phyloP scores from a whole-genome alignment of 92 coral and sea anemone genomes.

The Isaurus tuberculatus region DNA sequence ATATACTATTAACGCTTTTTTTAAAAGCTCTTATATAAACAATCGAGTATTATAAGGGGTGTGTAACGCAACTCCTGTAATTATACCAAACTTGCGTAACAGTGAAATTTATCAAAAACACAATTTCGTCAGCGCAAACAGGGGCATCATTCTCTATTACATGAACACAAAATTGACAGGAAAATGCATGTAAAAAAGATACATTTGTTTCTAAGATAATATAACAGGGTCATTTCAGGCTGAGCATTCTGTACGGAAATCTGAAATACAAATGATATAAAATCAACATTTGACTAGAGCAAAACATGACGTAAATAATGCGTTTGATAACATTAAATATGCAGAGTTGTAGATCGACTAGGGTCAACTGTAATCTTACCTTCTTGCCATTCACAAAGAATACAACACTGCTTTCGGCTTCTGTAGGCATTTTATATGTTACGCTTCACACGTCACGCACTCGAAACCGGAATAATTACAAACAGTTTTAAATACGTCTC shows the following conservation, averaged over 20 bases:
- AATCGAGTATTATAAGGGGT: too few relatives aligned
- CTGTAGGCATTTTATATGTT: background rate
- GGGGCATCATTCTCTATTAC: too few relatives aligned
- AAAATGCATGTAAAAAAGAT: slow-evolving; percentile 54
- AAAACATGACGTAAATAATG: background rate
- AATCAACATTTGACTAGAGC: background rate
- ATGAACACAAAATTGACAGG: background rate
- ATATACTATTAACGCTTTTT: too few relatives aligned
- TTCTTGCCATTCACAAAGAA: slow-evolving; percentile 75
- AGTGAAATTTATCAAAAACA: too few relatives aligned
- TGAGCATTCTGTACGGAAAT: slow-evolving; percentile 68
- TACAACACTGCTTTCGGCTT: slow-evolving; percentile 27
- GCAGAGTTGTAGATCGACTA: background rate
- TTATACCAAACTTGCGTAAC: too few relatives aligned
- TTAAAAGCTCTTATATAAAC: too few relatives aligned
- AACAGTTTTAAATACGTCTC: too few relatives aligned
- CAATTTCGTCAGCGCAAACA: too few relatives aligned
- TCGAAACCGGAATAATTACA: too few relatives aligned
- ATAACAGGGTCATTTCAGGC: slow-evolving; percentile 82
- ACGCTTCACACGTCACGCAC: too few relatives aligned
- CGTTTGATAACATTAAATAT: background rate
- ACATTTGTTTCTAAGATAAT: slow-evolving; percentile 75
- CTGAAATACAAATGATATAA: slow-evolving; percentile 28
- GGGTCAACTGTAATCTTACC: slow-evolving; percentile 41
- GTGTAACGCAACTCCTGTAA: too few relatives aligned